These are phyloP conservation scores for Mactromeris polynyma DNA, from an alignment of 2,888 invertebrate genomes.

Conservation along the genomic window DNA sequence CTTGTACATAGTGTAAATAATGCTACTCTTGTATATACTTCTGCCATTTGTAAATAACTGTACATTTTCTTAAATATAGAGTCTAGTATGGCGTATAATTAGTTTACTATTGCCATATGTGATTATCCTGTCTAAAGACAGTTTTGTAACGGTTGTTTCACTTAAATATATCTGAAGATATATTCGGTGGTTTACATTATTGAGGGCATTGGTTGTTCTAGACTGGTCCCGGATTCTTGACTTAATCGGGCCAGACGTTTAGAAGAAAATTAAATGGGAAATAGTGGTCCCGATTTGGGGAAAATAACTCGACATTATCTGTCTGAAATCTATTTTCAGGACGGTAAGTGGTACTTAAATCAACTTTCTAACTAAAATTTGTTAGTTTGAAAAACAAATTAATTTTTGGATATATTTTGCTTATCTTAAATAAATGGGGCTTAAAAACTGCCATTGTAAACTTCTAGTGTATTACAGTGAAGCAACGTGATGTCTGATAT, in stretches of 20 bases:
- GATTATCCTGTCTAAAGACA: not conserved
- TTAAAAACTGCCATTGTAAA: not conserved
- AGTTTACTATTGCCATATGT: not conserved
- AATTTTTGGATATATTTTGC: no score
- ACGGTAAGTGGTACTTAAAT: not conserved
- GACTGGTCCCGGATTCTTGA: no score
- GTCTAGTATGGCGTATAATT: not conserved
- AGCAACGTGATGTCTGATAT: not conserved
- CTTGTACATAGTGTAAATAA: constrained; percentile 7
- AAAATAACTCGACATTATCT: no score
- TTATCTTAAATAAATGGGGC: no score
- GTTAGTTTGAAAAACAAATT: no score
- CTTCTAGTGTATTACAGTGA: not conserved
- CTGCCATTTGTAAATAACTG: not conserved
- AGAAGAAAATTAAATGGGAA: no score
- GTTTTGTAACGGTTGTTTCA: not conserved
- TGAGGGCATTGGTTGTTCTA: not conserved
- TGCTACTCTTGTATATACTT: not conserved
- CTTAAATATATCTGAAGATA: not conserved
- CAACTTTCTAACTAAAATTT: no score
- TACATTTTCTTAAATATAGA: not conserved
- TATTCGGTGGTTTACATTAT: not conserved
- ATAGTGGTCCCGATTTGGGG: no score
- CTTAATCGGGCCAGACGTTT: no score
- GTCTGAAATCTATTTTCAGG: not conserved